Conservation (phyloP, 2,797 vertebrate species). For the Pangasius djambal region DNA sequence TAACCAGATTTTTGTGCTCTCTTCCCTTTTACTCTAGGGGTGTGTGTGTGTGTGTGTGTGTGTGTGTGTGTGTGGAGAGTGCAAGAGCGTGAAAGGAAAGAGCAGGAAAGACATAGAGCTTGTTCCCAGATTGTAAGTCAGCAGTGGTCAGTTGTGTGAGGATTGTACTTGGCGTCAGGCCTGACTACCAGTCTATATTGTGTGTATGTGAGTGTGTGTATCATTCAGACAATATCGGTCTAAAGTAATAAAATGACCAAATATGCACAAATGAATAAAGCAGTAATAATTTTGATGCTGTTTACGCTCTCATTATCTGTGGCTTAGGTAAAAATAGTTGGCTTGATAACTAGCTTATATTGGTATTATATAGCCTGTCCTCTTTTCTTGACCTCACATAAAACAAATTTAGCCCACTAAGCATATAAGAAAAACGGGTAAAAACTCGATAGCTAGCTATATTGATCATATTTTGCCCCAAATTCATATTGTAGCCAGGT, state of each 20-base stretch:
- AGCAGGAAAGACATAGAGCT: background rate
- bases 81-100: background rate
- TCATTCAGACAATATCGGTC: background rate
- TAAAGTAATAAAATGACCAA: background rate
- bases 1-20: constrained; percentile 64
- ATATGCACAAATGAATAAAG: background rate
- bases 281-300: background rate
- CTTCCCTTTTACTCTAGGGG: background rate
- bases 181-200: constrained; percentile 8
- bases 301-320: background rate
- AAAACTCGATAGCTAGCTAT: background rate
- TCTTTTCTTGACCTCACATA: background rate
- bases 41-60: background rate
- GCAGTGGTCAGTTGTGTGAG: background rate
- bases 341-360: background rate
- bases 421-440: too few relatives aligned
- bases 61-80: background rate
- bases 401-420: background rate
- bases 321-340: background rate
- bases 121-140: background rate
- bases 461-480: background rate
- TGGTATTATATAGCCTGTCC: background rate
- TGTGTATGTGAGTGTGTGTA: constrained; percentile 30
- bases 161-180: constrained; percentile 8
- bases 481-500: background rate